Percentiles rank a stretch among this genome's conserved stretches.
These are phyloP conservation scores for Anguilla anguilla DNA, from an alignment of 2,797 vertebrate genomes.

Conservation along the genomic window DNA sequence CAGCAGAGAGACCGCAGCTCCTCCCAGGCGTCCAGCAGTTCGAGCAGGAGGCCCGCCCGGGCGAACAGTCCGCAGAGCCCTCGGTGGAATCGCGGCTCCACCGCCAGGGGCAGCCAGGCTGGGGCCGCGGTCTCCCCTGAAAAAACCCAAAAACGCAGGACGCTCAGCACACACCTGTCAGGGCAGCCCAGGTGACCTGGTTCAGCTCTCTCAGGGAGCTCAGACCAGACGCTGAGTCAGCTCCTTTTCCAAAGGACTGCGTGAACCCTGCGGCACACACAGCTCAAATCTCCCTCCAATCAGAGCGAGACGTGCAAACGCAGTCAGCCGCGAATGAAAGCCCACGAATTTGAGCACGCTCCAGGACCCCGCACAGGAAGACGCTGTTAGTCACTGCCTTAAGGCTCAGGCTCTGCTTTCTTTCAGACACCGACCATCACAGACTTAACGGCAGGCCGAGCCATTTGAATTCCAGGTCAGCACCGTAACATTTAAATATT, in stretches of 20 bases:
- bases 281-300: not conserved
- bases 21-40: conserved; percentile 53
- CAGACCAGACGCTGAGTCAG: not conserved
- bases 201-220: not conserved
- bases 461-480: not conserved
- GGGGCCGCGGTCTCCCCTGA: conserved; percentile 55
- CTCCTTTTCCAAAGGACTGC: not conserved
- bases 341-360: not conserved
- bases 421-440: not conserved
- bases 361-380: not conserved
- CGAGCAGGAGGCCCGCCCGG: conserved; percentile 64
- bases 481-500: not conserved
- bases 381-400: not conserved
- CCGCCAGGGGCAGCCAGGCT: conserved; percentile 69
- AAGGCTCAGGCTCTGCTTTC: not conserved
- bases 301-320: not conserved
- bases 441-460: not conserved
- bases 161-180: not conserved
- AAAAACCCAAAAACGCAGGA: conserved; percentile 8
- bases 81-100: conserved; percentile 70
- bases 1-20: conserved; percentile 55
- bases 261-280: not conserved
- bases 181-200: not conserved
- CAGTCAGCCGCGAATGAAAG: not conserved
- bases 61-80: conserved; percentile 70